Evolutionary conservation across 2,797 vertebrate genomes (phyloP), one percentile per base, ranked within the genome.

Genomic region (Mus minutoides): DNA sequence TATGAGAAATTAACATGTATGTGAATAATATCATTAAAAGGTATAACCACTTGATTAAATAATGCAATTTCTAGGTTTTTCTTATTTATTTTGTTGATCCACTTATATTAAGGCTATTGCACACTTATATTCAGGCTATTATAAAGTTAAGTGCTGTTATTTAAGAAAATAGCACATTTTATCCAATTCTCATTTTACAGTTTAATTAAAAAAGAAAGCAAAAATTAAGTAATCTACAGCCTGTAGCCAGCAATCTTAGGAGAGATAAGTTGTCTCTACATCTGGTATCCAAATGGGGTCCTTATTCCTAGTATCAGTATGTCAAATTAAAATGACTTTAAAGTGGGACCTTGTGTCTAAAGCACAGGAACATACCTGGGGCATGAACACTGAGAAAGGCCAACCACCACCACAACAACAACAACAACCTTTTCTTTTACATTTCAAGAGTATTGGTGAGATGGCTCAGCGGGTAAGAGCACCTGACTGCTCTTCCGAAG

Each of bases 281-380:
- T 96, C 96, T 97, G 97, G 54, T n/a, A 96, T 93, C 54, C 26
- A 77, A 91, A 84, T 16, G 69, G 52, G n/a, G 21, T 10, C 34
- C 85, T 96, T 69, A 52, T 67, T 87, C 71, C 76, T 82, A 94
- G 79, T 56, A 92, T 6, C 17, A 56, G 75, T 46, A 73, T 95
- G 64, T 94, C 79, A 85, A 21, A 82, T 92, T 91, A 95, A 96
- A 86, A 22, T 19, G 29, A 77, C 0, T 71, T 90, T 95, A 91
- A 91, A 87, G 71, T 92, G 49, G 22, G 31, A 78, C 4, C 73
- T 52, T 62, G n/a, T n/a, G 6, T 21, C 14, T 67, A 92, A 97
- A 58, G 78, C 69, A 92, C 40, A 24, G 62, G 37, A 91, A 76
- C 26, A 92, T 69, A 75, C 67, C 56, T 34, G 54, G 17, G 34